Conservation (phyloP, 2,113 vertebrate genomes). For the Gallinago paraguaiae region DNA sequence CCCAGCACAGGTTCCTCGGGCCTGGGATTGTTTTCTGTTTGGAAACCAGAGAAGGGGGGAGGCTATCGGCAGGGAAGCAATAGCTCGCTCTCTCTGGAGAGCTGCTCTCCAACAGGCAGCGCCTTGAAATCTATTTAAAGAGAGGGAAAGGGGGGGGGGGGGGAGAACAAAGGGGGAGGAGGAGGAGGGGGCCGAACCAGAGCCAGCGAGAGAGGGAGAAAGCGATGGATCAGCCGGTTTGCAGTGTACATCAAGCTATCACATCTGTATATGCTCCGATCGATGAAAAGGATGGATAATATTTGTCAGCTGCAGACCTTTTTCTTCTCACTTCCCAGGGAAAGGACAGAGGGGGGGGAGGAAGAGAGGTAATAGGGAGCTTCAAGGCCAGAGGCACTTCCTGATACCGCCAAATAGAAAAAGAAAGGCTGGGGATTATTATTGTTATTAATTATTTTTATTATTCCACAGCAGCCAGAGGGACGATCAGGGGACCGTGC, state of each 20-base stretch:
- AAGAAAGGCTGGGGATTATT: constrained; percentile 31
- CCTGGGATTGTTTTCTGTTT: constrained; percentile 63
- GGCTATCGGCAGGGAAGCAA: constrained; percentile 71
- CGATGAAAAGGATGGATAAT: constrained; percentile 80
- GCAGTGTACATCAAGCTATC: constrained; percentile 77
- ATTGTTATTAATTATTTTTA: constrained; percentile 75
- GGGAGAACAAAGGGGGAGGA: constrained; percentile 24
- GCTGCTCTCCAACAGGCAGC: constrained; percentile 81
- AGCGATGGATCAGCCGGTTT: constrained; percentile 74
- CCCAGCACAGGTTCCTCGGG: constrained; percentile 57
- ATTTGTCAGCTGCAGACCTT: constrained; percentile 81
- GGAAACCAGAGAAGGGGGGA: constrained; percentile 67
- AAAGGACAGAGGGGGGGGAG: neutral
- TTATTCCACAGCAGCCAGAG: constrained; percentile 62
- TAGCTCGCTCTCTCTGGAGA: constrained; percentile 69
- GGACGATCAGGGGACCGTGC: neutral
- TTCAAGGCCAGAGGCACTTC: constrained; percentile 71
- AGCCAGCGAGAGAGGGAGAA: constrained; percentile 58
- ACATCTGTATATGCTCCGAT: constrained; percentile 81
- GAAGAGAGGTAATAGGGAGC: constrained; percentile 57
- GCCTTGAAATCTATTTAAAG: constrained; percentile 82
- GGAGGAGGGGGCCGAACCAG: constrained; percentile 42
- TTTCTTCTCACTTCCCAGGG: constrained; percentile 68
- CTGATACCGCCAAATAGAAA: constrained; percentile 52
- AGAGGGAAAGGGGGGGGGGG: constrained; percentile 69